Base-by-base conservation (phyloP, 2,888 invertebrate species). In the Beris morrisii region DNA sequence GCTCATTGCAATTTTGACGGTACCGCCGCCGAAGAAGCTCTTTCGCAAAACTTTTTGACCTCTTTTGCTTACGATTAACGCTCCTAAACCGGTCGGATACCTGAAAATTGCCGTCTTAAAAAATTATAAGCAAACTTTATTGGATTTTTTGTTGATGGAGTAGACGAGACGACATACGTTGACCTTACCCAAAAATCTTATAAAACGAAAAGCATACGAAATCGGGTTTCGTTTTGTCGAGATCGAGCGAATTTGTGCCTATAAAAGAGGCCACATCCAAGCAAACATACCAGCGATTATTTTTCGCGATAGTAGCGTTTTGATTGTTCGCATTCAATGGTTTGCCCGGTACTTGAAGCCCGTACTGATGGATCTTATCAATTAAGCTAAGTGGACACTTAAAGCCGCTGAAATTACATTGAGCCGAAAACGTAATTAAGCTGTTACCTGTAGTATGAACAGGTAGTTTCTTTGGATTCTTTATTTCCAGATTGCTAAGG, bases 41-140 rank as follows among this genome's bases (percentile, higher is more conserved):
- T 91, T 89, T 0, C 69, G 71, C 3, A 81, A 59, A 0, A 74
- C 70, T 1, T 70, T 64, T 9, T 77, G 77, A 0, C 80, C 80
- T 56, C 86, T 84, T 55, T 83, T 79, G 67, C 84, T 82, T 0
- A 97, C 89, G 65, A 97, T 76, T 22, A 97, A 78, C 11, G 94
- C 96, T 38, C 97, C 98, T 15, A 97, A 82, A 4, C 98, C 98
- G 59, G 97, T 97, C 1, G 98, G 98, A 79, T 91, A 97, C 2
- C 22, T 76, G 30, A 22, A 69, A 69, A 30, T 22, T 13, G 38
- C 9, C 1, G 9, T 38, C 38, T 38, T 38, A 9, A 38, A 38
- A 38, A 38, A 7, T 38, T 11, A 44, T 38, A 44, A 22, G 22
- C 22, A 22, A 22, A 22, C 3, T 22, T 22, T 45, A 46, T 22